phyloP scores from a whole-genome alignment of 2,797 vertebrate species.

The Thripadectes ignobilis region DNA sequence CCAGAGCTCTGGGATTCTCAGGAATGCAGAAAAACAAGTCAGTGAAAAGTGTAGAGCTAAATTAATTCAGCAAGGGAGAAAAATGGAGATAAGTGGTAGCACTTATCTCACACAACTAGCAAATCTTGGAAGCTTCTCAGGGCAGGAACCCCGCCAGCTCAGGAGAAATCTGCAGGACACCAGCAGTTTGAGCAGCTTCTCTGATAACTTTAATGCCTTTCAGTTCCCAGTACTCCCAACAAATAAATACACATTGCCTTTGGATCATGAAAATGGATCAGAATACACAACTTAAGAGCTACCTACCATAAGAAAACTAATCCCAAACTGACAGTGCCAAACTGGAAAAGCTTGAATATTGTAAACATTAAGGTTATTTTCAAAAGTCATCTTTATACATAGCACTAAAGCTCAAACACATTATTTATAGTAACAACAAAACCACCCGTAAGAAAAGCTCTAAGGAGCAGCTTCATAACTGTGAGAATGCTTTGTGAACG shows the following conservation, averaged over 20 bases:
- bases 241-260: not conserved
- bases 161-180: not conserved
- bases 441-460: not conserved
- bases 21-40: constrained; percentile 43
- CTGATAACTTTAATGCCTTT: not conserved
- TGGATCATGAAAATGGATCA: not conserved
- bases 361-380: not conserved
- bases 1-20: not conserved
- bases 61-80: not conserved
- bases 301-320: not conserved
- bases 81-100: not conserved
- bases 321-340: not conserved
- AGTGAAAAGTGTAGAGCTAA: constrained; percentile 1
- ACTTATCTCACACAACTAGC: not conserved
- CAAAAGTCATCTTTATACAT: not conserved
- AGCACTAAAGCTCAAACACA: not conserved
- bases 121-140: not conserved
- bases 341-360: not conserved
- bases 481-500: not conserved
- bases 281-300: not conserved
- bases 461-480: not conserved
- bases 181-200: not conserved
- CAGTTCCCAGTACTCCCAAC: not conserved
- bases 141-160: not conserved
- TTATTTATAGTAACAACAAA: not conserved